These are phyloP conservation scores for Formicarius rufipectus DNA, from an alignment of 2,113 vertebrate genomes.

Conservation along the genomic window DNA sequence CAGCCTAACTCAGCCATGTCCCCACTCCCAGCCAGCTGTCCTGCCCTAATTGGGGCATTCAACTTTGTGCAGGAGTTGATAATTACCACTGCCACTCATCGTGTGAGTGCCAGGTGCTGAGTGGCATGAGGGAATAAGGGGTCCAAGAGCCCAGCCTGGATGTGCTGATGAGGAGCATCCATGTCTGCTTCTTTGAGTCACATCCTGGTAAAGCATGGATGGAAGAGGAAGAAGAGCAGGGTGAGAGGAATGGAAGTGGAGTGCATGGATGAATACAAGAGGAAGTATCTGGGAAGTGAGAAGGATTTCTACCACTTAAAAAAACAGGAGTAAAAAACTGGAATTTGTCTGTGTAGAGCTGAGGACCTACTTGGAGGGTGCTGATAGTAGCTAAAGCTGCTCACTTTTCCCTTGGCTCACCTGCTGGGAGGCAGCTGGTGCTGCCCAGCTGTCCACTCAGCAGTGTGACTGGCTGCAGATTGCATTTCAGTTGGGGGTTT, in stretches of 20 bases:
- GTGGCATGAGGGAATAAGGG: fast-evolving
- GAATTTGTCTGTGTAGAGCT: neutral
- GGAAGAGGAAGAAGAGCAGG: neutral
- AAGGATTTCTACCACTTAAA: neutral
- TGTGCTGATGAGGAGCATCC: neutral
- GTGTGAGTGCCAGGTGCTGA: fast-evolving
- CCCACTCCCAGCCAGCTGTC: neutral
- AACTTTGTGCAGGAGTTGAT: fast-evolving
- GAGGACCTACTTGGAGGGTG: neutral
- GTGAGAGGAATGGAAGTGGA: fast-evolving
- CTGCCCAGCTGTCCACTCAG: neutral
- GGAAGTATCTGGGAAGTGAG: neutral
- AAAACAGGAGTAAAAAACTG: neutral
- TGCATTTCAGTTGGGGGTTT: neutral
- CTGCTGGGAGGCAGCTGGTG: neutral
- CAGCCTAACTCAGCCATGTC: neutral
- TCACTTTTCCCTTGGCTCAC: neutral
- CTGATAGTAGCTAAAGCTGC: neutral
- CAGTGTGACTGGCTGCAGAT: neutral
- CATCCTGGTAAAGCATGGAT: neutral
- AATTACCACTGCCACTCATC: neutral
- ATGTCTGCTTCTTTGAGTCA: fast-evolving
- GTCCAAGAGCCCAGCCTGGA: neutral
- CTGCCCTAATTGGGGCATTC: fast-evolving
- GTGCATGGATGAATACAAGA: neutral